Evolutionary conservation across 2,888 invertebrate genomes (phyloP), one percentile per base, ranked within the genome.

Genomic region (Elaeidobius kamerunicus): DNA sequence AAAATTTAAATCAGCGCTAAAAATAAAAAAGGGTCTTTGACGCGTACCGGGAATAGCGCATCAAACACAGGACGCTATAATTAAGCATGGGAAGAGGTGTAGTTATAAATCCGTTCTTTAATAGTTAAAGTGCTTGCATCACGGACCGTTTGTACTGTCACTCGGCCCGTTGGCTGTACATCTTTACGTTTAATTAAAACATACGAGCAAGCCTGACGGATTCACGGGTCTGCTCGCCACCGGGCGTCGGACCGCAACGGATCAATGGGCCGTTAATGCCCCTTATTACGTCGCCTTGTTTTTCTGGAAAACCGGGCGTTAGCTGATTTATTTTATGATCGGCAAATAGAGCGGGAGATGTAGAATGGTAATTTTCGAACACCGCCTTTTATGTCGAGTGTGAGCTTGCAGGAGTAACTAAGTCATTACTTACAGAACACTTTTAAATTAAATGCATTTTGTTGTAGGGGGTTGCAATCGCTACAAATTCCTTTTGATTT

Each of bases 111-210:
- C 66, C 65, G 69, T 69, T 69, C 67, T 67, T 68, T 69, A 69
- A 68, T 71, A 70, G 71, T 69, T 67, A 70, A 70, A 68, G 70
- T 71, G 70, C 64, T 69, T 69, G 70, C 68, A 71, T 68, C 70
- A 68, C 64, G 70, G 66, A 61, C 69, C 71, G 70, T 72, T 72
- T 71, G 70, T 63, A 65, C 60, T 69, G 72, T 72, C 72, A 66
- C 64, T 65, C 64, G 71, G 66, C 67, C 68, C 61, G 66, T 63
- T 69, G 70, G 68, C 18, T 15, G 42, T 41, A 63, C 65, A 60
- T 65, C 64, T 66, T 51, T 65, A 64, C 65, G 63, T 67, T 67
- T 71, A 72, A 72, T 72, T 72, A 71, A 70, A 71, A 70, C 68
- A 65, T 70, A 69, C 66, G 69, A 67, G 64, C 63, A 57, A 56